phyloP scores from a whole-genome alignment of 2,888 invertebrate genomes.

The Plebejus melissa region DNA sequence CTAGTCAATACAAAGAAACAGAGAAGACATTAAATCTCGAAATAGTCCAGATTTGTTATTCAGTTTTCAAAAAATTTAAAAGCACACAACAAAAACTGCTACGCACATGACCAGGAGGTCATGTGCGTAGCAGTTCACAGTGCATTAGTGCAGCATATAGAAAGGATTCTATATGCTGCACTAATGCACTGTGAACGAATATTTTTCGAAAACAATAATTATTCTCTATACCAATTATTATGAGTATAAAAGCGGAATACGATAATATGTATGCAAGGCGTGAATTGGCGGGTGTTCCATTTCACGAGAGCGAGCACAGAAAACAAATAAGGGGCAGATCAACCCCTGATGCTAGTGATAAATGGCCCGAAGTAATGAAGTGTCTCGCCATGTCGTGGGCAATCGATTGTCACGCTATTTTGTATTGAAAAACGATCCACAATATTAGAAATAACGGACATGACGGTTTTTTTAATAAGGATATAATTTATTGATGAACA shows the following conservation, averaged over 20 bases:
- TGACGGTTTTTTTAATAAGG: neutral
- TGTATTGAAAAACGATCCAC: constrained; percentile 18
- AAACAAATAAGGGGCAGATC: constrained; percentile 29
- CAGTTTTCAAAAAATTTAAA: neutral
- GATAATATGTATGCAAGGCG: constrained; percentile 20
- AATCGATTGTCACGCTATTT: constrained; percentile 25
- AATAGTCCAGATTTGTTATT: neutral
- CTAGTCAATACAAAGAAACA: too few species aligned
- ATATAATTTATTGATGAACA: neutral
- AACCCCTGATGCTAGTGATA: constrained; percentile 32
- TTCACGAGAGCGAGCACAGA: constrained; percentile 26
- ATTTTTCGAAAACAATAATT: constrained; percentile 16
- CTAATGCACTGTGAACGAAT: neutral
- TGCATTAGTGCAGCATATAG: too few species aligned
- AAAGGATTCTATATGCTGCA: neutral
- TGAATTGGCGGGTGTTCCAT: constrained; percentile 29
- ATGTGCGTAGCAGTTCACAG: too few species aligned
- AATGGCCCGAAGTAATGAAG: constrained; percentile 40
- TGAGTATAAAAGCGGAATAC: constrained; percentile 16
- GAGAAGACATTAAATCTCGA: too few species aligned
- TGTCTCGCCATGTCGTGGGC: constrained; percentile 36
- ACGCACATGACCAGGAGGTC: neutral
- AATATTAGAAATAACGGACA: constrained; percentile 22
- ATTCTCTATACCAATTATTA: constrained; percentile 10
- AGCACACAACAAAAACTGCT: neutral